phyloP scores from a whole-genome alignment of 2,888 invertebrate genomes.

The Drosophila birchii region DNA sequence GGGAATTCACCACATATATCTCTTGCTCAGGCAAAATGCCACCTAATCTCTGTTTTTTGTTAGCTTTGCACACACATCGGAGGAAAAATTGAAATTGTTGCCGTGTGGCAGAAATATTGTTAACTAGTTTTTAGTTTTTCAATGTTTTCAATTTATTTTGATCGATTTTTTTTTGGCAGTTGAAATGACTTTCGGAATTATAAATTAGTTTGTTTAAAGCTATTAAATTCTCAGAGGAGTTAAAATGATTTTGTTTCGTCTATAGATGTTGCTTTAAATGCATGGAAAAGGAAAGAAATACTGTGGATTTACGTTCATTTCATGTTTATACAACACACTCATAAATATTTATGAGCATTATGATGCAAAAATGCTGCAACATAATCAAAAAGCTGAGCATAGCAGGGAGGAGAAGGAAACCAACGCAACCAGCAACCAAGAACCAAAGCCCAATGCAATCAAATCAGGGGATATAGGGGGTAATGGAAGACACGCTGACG shows the following conservation, averaged over 20 bases:
- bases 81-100: constrained; percentile 53
- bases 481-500: constrained; percentile 26
- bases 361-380: constrained; percentile 60
- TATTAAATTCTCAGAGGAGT: constrained; percentile 14
- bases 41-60: constrained; percentile 47
- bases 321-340: constrained; percentile 52
- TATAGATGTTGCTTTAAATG: constrained; percentile 36
- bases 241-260: constrained; percentile 7
- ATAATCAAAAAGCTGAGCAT: constrained; percentile 51
- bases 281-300: constrained; percentile 2
- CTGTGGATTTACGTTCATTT: constrained; percentile 36
- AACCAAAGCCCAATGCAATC: constrained; percentile 67
- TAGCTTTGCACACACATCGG: constrained; percentile 12
- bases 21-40: constrained; percentile 38
- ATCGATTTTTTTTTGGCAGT: constrained; percentile 18
- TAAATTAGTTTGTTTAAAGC: constrained; percentile 24
- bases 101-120: constrained; percentile 14
- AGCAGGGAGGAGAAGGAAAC: constrained; percentile 3
- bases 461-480: constrained; percentile 61
- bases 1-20: constrained; percentile 1
- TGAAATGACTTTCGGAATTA: constrained; percentile 25
- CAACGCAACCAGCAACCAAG: constrained; percentile 34
- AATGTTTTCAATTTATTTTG: constrained; percentile 23
- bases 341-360: constrained; percentile 76
- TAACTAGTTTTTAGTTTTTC: constrained; percentile 8